A percentile compares a stretch with the other conserved stretches of the same genome.
Conservation (phyloP, 2,113 vertebrate species). For the Meles meles region DNA sequence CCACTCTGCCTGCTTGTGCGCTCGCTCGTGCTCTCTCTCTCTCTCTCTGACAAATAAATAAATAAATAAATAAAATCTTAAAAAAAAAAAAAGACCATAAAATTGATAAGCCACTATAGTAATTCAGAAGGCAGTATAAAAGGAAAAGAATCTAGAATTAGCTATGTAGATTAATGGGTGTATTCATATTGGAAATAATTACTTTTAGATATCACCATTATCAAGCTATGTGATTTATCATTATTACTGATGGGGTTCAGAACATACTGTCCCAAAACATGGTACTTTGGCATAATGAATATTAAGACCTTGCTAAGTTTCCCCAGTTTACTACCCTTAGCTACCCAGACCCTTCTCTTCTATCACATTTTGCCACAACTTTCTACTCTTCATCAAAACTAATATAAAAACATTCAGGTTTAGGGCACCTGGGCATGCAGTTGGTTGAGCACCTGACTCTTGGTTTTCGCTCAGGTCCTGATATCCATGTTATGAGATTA, state of each 20-base stretch:
- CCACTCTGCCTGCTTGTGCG: no score
- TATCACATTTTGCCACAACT: neutral
- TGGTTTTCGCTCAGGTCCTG: neutral
- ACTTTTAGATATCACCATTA: neutral
- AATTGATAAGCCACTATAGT: neutral
- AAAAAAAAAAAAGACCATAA: neutral
- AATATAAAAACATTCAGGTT: neutral
- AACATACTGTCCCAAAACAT: neutral
- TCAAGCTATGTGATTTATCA: neutral
- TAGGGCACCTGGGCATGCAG: neutral
- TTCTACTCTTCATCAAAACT: neutral
- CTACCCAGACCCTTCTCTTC: neutral
- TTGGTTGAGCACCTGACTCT: neutral
- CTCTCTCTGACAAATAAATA: no score
- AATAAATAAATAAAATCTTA: no score
- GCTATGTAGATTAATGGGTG: neutral
- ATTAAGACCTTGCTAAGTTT: neutral
- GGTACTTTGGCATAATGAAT: neutral
- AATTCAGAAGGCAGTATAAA: neutral
- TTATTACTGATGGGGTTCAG: neutral
- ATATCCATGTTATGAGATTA: neutral
- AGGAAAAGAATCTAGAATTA: constrained; percentile 21
- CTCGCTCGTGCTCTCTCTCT: no score
- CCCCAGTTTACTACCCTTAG: neutral
- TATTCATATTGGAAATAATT: constrained; percentile 9